Percentiles rank a stretch among this genome's conserved stretches.
Conservation (phyloP, 2,797 vertebrate species). For the Miopithecus talapoin region DNA sequence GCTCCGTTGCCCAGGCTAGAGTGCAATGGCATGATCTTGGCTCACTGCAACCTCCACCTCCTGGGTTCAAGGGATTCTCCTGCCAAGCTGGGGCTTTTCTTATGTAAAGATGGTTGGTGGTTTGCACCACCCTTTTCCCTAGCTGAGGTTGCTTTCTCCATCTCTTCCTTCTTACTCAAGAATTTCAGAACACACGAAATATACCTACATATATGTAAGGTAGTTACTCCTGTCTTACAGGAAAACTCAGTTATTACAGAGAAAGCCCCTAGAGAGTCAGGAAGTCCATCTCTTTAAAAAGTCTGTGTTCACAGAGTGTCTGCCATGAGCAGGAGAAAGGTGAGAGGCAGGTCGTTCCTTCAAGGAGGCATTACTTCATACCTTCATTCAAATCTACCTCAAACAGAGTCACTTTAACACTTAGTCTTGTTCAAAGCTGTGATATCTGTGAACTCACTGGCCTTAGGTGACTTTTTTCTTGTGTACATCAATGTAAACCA, state of each 20-base stretch:
- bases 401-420: background rate
- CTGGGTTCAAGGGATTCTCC: too few species aligned
- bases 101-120: background rate
- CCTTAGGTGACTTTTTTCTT: background rate
- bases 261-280: background rate
- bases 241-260: background rate
- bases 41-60: too few species aligned
- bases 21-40: too few species aligned
- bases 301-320: background rate
- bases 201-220: background rate
- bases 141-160: background rate
- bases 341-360: background rate
- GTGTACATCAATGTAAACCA: background rate
- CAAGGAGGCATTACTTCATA: background rate
- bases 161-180: background rate
- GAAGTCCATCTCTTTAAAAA: background rate
- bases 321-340: fast-evolving
- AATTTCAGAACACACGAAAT: background rate
- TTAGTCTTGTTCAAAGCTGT: background rate
- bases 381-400: background rate
- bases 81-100: background rate
- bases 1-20: too few species aligned
- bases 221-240: background rate
- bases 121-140: background rate
- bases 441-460: background rate